Conservation (phyloP, 2,113 vertebrate genomes). For the Colinus virginianus region DNA sequence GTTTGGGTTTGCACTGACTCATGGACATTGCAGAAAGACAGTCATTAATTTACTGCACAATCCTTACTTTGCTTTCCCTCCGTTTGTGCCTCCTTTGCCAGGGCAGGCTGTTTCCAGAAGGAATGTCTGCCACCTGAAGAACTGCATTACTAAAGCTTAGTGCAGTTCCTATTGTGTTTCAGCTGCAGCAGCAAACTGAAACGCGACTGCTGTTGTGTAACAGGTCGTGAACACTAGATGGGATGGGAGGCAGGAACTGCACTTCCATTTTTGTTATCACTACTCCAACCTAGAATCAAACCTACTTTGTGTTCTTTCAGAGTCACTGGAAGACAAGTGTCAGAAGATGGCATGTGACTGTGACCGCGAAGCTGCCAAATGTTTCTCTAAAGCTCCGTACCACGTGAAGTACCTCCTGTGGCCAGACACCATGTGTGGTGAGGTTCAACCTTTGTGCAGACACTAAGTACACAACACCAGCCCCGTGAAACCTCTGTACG, state of each 20-base stretch:
- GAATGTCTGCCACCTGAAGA: neutral
- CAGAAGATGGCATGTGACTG: constrained; percentile 88
- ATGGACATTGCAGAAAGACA: neutral
- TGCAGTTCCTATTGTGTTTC: neutral
- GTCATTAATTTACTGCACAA: neutral
- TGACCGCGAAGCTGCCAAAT: constrained; percentile 86
- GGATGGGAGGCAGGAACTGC: neutral
- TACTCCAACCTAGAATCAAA: neutral
- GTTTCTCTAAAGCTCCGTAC: constrained; percentile 84
- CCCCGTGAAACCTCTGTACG: neutral
- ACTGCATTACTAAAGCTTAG: neutral
- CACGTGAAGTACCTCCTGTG: constrained; percentile 81
- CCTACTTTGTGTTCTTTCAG: constrained; percentile 78
- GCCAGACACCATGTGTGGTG: constrained; percentile 84
- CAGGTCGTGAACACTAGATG: neutral
- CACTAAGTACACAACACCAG: neutral
- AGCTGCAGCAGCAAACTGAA: neutral
- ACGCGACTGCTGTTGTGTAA: neutral
- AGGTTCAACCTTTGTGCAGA: constrained; percentile 78
- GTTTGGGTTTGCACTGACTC: neutral
- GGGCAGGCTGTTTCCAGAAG: neutral
- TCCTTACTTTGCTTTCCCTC: neutral
- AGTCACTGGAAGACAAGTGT: constrained; percentile 83
- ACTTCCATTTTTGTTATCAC: neutral
- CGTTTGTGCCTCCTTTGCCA: neutral